Evolutionary conservation across 2,113 vertebrate species (phyloP).

Genomic region (Leptosomus discolor): DNA sequence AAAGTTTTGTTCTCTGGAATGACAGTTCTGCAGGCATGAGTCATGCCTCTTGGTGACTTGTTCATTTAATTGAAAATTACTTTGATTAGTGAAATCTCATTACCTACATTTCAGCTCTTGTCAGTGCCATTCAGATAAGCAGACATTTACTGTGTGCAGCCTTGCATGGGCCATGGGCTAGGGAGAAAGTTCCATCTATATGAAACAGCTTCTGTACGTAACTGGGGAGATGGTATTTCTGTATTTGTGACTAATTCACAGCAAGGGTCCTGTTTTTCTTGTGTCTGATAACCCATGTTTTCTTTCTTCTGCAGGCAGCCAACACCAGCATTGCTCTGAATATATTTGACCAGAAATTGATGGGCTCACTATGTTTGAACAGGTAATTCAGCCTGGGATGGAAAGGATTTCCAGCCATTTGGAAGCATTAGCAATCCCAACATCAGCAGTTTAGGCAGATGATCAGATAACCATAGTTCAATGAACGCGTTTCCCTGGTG

Average conservation of each 20-base stretch:
- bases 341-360: conserved; percentile 70
- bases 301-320: conserved; percentile 58
- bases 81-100: background rate
- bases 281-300: background rate
- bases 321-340: conserved; percentile 66
- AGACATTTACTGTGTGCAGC: background rate
- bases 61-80: background rate
- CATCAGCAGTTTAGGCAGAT: background rate
- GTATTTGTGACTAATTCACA: background rate
- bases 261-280: background rate
- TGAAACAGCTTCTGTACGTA: background rate
- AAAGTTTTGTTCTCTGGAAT: background rate
- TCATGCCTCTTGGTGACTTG: background rate
- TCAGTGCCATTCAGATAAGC: background rate
- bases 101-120: background rate
- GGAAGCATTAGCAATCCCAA: background rate
- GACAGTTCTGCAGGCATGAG: background rate
- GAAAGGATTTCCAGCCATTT: background rate
- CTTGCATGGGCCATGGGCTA: background rate
- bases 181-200: background rate
- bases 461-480: background rate
- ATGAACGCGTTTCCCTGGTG: background rate
- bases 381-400: conserved; percentile 58
- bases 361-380: conserved; percentile 72
- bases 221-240: background rate